Evolutionary conservation across 2,797 vertebrate species (phyloP).

Genomic region (Enteromius anoplus): DNA sequence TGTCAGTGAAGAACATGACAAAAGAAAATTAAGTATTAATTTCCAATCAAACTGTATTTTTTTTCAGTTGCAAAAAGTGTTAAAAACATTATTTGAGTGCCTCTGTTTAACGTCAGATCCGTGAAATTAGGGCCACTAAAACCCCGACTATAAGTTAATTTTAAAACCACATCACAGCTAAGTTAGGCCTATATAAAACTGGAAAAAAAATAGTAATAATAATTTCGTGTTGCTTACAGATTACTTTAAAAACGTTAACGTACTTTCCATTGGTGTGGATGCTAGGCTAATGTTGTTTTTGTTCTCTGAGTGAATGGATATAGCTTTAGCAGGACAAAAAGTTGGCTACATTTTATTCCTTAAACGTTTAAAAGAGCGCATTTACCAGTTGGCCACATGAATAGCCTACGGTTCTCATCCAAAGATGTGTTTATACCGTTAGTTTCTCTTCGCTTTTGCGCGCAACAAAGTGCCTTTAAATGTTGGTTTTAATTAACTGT

Average conservation of each 20-base stretch:
- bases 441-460: background rate
- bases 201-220: no score
- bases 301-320: background rate
- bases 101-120: background rate
- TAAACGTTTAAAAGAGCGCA: background rate
- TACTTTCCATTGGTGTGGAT: background rate
- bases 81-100: background rate
- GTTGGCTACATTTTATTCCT: background rate
- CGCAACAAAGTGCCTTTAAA: no score
- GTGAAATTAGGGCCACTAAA: background rate
- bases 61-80: background rate
- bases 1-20: background rate
- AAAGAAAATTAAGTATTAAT: background rate
- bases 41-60: background rate
- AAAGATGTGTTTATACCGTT: background rate
- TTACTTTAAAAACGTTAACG: background rate
- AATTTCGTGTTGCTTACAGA: no score
- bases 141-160: background rate
- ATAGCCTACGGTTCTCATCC: background rate
- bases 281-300: background rate
- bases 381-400: background rate
- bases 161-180: background rate
- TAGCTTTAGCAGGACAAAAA: background rate
- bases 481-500: background rate
- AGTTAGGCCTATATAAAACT: background rate